A percentile compares a stretch with the other conserved stretches of the same genome.
These are phyloP conservation scores for Drymonia ruficornis DNA, from an alignment of 2,888 invertebrate species.

Conservation along the genomic window DNA sequence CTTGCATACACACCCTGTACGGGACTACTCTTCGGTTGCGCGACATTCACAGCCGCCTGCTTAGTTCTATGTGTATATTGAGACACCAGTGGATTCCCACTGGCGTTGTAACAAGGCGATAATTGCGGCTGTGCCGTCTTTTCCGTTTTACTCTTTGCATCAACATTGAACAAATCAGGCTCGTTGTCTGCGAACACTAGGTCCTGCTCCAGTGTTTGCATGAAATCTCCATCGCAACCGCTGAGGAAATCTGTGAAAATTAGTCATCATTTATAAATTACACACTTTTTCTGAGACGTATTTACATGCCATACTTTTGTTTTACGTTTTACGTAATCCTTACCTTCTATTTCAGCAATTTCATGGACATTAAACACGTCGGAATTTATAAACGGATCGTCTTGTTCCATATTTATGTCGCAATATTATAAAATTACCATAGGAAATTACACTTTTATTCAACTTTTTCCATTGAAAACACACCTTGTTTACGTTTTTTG, in stretches of 20 bases:
- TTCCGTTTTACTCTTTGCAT: slow-evolving; percentile 59
- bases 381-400: slow-evolving; percentile 69
- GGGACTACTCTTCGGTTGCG: slow-evolving; percentile 60
- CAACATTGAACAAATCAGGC: slow-evolving; percentile 58
- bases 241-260: slow-evolving; percentile 84
- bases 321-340: slow-evolving; percentile 29
- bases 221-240: slow-evolving; percentile 88
- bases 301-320: slow-evolving; percentile 4
- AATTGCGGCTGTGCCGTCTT: slow-evolving; percentile 57
- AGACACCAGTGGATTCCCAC: slow-evolving; percentile 72
- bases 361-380: slow-evolving; percentile 88
- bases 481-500: slow-evolving; percentile 70
- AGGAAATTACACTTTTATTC: slow-evolving; percentile 20
- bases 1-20: slow-evolving; percentile 58
- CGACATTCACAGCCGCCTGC: slow-evolving; percentile 28
- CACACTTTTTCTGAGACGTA: not conserved
- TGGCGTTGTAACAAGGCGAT: slow-evolving; percentile 60
- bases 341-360: slow-evolving; percentile 89
- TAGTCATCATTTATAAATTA: slow-evolving; percentile 15
- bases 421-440: slow-evolving; percentile 19
- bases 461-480: slow-evolving; percentile 31
- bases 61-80: slow-evolving; percentile 64
- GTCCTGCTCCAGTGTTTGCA: slow-evolving; percentile 81
- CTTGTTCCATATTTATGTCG: slow-evolving; percentile 61
- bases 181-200: slow-evolving; percentile 66